phyloP scores from a whole-genome alignment of 2,888 invertebrate species.

The Hypomecis atomaria region DNA sequence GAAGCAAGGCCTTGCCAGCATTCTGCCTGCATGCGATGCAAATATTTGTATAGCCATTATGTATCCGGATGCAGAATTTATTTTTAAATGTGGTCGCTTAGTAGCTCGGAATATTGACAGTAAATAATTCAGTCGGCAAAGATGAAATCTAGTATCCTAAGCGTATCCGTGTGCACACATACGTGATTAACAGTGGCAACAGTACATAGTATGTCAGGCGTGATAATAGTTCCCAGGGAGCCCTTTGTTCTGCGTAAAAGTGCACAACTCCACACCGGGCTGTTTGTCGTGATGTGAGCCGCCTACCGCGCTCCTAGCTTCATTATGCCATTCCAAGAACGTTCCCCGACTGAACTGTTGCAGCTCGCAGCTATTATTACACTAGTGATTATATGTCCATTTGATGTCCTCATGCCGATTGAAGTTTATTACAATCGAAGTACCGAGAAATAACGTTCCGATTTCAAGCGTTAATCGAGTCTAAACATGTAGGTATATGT shows the following conservation, averaged over 20 bases:
- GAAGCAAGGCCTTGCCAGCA: conserved; percentile 72
- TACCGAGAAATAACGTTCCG: conserved; percentile 19
- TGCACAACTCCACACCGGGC: conserved; percentile 51
- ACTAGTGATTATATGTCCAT: conserved; percentile 48
- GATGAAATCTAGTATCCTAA: conserved; percentile 13
- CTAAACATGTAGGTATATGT: conserved; percentile 10
- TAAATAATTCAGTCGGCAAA: conserved; percentile 2
- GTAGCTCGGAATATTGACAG: conserved; percentile 1
- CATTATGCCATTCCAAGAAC: conserved; percentile 65
- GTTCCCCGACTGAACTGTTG: conserved; percentile 52
- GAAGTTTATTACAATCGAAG: conserved; percentile 25
- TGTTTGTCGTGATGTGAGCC: conserved; percentile 58
- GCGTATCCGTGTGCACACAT: conserved; percentile 28
- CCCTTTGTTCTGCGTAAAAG: conserved; percentile 58
- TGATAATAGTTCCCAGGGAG: conserved; percentile 56
- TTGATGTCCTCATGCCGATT: conserved; percentile 39
- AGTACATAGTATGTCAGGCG: conserved; percentile 43
- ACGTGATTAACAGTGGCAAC: conserved; percentile 36
- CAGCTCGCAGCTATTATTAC: conserved; percentile 54
- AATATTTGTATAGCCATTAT: conserved; percentile 47
- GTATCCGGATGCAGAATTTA: conserved; percentile 36
- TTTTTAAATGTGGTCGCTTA: conserved; percentile 22
- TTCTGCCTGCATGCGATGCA: conserved; percentile 71
- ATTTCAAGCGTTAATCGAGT: conserved; percentile 9
- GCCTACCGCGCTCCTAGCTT: conserved; percentile 57